Evolutionary conservation across 2,797 vertebrate genomes (phyloP).

Genomic region (Malurus leucopterus): DNA sequence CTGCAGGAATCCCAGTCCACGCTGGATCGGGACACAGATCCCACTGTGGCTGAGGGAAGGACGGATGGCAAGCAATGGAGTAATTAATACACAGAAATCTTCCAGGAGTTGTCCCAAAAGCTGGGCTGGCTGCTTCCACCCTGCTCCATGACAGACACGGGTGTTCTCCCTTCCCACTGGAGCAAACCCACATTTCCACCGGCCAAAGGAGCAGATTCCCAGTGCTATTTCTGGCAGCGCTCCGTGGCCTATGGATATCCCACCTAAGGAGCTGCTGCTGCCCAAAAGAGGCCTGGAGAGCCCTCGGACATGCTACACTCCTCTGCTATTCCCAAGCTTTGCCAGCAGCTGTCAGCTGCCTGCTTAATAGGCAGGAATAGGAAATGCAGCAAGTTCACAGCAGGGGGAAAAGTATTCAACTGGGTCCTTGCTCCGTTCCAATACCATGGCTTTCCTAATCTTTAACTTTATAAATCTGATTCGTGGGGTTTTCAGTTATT

Average conservation of each 20-base stretch:
- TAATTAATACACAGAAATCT: rapidly evolving
- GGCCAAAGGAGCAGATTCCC: not conserved
- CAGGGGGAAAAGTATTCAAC: not conserved
- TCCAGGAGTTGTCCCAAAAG: not conserved
- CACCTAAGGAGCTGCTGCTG: constrained; percentile 19
- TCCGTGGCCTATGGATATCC: not conserved
- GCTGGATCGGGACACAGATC: not conserved
- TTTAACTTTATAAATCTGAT: not conserved
- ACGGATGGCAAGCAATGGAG: not conserved
- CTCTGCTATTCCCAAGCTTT: constrained; percentile 28
- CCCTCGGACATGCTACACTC: not conserved
- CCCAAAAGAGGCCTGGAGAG: constrained; percentile 15
- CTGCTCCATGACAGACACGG: rapidly evolving
- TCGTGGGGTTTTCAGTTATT: not conserved
- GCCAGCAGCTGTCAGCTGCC: constrained; percentile 44
- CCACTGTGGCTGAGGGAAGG: rapidly evolving
- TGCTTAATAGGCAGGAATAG: not conserved
- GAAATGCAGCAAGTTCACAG: not conserved
- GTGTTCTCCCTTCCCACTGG: not conserved
- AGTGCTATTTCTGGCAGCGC: constrained; percentile 59
- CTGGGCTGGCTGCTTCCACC: not conserved
- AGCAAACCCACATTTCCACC: not conserved
- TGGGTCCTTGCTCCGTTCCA: not conserved
- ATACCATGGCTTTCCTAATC: rapidly evolving
- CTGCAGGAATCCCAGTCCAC: not conserved